Base-by-base conservation (phyloP, 2,888 invertebrate species). In the Shargacucullia verbasci region DNA sequence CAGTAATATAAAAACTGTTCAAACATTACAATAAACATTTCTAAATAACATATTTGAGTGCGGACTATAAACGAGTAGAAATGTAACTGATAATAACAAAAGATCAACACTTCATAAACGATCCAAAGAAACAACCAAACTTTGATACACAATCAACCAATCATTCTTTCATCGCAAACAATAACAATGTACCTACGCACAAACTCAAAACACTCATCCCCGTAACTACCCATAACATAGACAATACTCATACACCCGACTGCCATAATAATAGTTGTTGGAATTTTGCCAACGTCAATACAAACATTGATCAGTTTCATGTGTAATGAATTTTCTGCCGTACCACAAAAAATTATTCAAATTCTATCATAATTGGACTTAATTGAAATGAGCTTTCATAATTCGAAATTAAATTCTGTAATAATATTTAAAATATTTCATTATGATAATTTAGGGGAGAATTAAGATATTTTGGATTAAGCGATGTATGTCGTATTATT, bases 331-430 rank as follows among this genome's bases (percentile, higher is more conserved):
- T 63, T 44, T 27, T 39, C 29, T 14, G 29, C 29, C 40, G 10
- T 37, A 1, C 48, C 9, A 57, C 39, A 54, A 62, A 70, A 70
- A 71, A 59, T 58, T 47, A 69, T 59, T 37, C 39, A 35, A 61
- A 60, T 65, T 56, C 40, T 54, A 60, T 58, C 52, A 52, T 60
- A 61, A 64, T 68, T 67, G 58, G 45, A 60, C 45, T 47, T 63
- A 63, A 63, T 73, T 61, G 58, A 68, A 68, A 70, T 55, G 58
- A 68, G 52, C 38, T 59, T 60, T 53, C 57, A 47, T 66, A 66
- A 73, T 70, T 57, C 10, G 45, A 55, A 53, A 48, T 58, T 66
- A 52, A 57, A 70, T 57, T 58, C 40, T 52, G 46, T 61, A 56
- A 61, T 61, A 29, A 61, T 54, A 45, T 72, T 57, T 47, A 31